A percentile compares a stretch with the other conserved stretches of the same genome.
These are phyloP conservation scores for Arvicanthis niloticus DNA, from an alignment of 2,113 vertebrate species.

Conservation along the genomic window DNA sequence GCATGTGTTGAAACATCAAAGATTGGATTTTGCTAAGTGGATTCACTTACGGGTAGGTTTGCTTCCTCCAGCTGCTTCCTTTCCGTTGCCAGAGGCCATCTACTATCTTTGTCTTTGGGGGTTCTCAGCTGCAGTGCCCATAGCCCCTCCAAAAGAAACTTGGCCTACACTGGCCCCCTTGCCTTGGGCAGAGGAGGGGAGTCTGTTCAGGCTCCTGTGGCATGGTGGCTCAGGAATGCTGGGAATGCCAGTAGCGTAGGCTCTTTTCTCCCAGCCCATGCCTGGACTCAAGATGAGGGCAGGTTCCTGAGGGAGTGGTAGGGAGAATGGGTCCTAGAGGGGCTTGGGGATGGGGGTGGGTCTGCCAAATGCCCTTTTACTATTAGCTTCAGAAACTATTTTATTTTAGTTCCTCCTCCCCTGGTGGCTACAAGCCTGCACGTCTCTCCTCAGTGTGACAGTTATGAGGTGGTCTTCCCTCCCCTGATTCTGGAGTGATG, in stretches of 20 bases:
- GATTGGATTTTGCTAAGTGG: conserved; percentile 13
- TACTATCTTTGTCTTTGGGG: not conserved
- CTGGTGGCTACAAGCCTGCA: not conserved
- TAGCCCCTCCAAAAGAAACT: not conserved
- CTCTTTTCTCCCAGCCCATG: conserved; percentile 54
- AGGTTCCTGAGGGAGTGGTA: conserved; percentile 54
- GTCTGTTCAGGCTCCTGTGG: conserved; percentile 65
- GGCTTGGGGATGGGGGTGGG: not conserved
- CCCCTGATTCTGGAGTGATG: not conserved
- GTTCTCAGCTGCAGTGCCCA: not conserved
- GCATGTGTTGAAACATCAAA: not conserved
- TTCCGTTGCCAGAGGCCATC: not conserved
- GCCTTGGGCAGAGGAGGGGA: conserved; percentile 56
- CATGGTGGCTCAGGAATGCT: conserved; percentile 74
- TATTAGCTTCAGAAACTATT: not conserved
- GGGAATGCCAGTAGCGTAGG: conserved; percentile 74
- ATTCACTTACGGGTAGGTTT: not conserved
- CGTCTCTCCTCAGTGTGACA: not conserved
- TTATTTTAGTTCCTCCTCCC: not conserved
- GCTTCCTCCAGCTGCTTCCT: not conserved
- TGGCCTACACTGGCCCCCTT: conserved; percentile 14
- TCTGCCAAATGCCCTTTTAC: not conserved
- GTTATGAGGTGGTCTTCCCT: not conserved
- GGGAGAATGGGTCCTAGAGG: not conserved
- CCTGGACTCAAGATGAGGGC: conserved; percentile 63